phyloP scores from a whole-genome alignment of 2,888 invertebrate genomes.

The Dynastes hyllus region DNA sequence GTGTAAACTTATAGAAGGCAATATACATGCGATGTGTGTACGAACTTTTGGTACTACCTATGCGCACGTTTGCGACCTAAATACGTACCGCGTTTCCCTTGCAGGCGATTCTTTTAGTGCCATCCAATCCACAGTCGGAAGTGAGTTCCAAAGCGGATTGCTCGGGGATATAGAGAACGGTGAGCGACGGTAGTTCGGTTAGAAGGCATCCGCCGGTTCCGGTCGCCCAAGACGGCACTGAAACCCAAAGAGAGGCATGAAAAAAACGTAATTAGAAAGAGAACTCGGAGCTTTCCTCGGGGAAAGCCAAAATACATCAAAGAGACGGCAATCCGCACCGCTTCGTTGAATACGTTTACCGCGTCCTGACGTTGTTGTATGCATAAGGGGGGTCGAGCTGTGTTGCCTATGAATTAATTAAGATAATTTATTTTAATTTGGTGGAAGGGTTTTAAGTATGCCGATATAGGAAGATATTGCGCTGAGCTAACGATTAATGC shows the following conservation, averaged over 20 bases:
- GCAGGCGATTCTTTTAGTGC: slow-evolving; percentile 82
- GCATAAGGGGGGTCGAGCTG: background rate
- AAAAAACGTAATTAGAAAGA: slow-evolving; percentile 36
- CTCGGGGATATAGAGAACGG: slow-evolving; percentile 84
- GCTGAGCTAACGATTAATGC: no score
- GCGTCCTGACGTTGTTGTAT: background rate
- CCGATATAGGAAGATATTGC: no score
- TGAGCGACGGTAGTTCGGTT: slow-evolving; percentile 82
- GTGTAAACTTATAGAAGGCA: no score
- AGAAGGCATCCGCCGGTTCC: slow-evolving; percentile 80
- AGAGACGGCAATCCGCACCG: slow-evolving; percentile 7
- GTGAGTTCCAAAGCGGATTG: slow-evolving; percentile 84
- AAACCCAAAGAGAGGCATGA: slow-evolving; percentile 56
- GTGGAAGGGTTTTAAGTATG: background rate
- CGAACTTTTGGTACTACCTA: no score
- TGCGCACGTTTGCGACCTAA: background rate
- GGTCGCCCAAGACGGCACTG: slow-evolving; percentile 86
- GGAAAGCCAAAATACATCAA: slow-evolving; percentile 36
- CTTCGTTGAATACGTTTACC: slow-evolving; percentile 9
- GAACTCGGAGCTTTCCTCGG: slow-evolving; percentile 5
- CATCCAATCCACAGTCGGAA: slow-evolving; percentile 84
- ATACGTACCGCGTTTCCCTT: slow-evolving; percentile 82
- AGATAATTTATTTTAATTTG: slow-evolving; percentile 28
- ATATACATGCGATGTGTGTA: background rate
- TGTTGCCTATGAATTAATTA: slow-evolving; percentile 21